phyloP scores from a whole-genome alignment of 2,888 invertebrate species.

The Chrysotoxum bicinctum region DNA sequence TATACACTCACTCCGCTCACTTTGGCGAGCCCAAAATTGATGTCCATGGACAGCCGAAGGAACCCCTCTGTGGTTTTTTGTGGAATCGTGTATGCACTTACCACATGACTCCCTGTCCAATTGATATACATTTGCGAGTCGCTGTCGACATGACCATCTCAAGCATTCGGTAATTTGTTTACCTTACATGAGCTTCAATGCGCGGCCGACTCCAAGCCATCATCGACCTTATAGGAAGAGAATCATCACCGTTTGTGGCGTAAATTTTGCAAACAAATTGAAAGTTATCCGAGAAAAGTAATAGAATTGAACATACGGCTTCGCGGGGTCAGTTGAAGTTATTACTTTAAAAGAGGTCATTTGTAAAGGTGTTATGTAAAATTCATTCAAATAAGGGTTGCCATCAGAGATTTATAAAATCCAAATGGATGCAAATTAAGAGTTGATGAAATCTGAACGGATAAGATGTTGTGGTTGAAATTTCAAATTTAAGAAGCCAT shows the following conservation, averaged over 20 bases:
- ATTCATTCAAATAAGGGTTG: not conserved
- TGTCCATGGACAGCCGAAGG: conserved; percentile 51
- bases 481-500: not conserved
- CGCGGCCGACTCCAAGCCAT: conserved; percentile 1
- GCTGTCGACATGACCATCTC: conserved; percentile 44
- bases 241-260: conserved; percentile 7
- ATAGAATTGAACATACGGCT: conserved; percentile 55
- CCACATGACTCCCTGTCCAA: conserved; percentile 64
- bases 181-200: conserved; percentile 34
- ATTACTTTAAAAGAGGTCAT: conserved; percentile 28
- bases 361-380: conserved; percentile 24
- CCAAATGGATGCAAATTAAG: too few species aligned
- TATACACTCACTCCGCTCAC: conserved; percentile 21
- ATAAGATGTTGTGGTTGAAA: not conserved
- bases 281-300: conserved; percentile 78
- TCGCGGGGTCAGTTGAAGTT: conserved; percentile 47
- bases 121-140: conserved; percentile 67
- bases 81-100: conserved; percentile 49
- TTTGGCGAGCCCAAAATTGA: conserved; percentile 62
- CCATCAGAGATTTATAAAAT: not conserved
- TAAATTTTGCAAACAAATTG: conserved; percentile 76
- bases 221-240: not conserved
- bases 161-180: conserved; percentile 67
- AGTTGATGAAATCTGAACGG: too few species aligned
- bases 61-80: conserved; percentile 19